These are phyloP conservation scores for Himalopsyche anomala DNA, from an alignment of 2,888 invertebrate species.

Conservation along the genomic window DNA sequence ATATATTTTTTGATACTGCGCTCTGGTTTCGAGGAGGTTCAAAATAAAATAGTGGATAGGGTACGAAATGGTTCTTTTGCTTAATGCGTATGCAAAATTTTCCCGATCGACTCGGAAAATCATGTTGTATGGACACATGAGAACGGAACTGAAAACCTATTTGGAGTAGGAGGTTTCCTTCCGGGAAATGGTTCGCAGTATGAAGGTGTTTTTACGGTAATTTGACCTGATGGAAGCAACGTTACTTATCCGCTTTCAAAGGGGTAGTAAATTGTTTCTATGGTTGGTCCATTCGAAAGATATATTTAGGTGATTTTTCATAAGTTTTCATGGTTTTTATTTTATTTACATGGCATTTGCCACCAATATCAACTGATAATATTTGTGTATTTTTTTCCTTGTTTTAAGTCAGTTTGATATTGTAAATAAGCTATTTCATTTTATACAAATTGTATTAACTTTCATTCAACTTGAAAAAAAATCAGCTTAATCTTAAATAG, in stretches of 20 bases:
- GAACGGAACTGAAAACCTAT: slow-evolving; percentile 35
- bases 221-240: slow-evolving; percentile 49
- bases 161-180: slow-evolving; percentile 50
- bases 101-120: slow-evolving; percentile 32
- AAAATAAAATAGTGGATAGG: background rate
- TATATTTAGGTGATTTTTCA: no score
- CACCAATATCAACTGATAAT: no score
- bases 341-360: no score
- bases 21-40: no score
- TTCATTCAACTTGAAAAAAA: no score
- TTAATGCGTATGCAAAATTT: slow-evolving; percentile 41
- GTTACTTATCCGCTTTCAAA: slow-evolving; percentile 18
- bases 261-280: slow-evolving; percentile 27
- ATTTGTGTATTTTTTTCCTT: background rate
- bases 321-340: no score
- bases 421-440: no score
- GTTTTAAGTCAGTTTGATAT: no score
- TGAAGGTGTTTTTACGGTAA: slow-evolving; percentile 59
- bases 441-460: no score
- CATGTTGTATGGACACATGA: slow-evolving; percentile 34
- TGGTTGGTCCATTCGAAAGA: no score
- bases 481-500: no score
- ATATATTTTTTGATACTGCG: no score
- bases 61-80: background rate
- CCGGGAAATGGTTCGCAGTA: slow-evolving; percentile 48